Base-by-base conservation (phyloP, 2,797 vertebrate genomes). In the Manis javanica region DNA sequence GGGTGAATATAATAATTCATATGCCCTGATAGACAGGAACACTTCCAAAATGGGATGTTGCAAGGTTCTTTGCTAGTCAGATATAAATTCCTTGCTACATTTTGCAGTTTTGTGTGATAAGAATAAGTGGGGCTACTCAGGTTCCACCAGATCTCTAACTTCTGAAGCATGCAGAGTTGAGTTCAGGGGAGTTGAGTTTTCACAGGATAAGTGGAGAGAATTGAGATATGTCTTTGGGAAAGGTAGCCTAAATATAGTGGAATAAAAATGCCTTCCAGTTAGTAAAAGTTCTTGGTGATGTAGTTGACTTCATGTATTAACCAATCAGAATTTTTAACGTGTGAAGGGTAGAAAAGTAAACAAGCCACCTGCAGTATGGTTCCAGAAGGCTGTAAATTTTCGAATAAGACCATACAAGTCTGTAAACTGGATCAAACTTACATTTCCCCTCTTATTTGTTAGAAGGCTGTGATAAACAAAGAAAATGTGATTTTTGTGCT, bases 11-110 rank as follows among this genome's bases (percentile, higher is more conserved):
- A 15, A 51, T 94, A 78, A 89, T 91, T 91, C 51, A 71, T 39
- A 59, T 71, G 83, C 46, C 51, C 93, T 95, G 88, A 95, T 68
- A 97, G 79, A 59, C 37, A 95, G 82, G 6, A 59, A 72, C 79
- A 87, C 75, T 39, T 92, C 92, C 46, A 84, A 96, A 96, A 87
- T 69, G 91, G 61, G 77, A 26, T 46, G 24, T 57, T 34, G 46
- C 15, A 57, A 74, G 78, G 5, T 95, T 95, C 88, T 86, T 90
- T 88, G 86, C 77, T 75, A 81, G 57, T 94, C 74, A 79, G 83
- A 64, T 91, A 51, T 71, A 37, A 90, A 71, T 83, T 94, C 53
- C 87, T 77, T 84, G 74, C 34, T 88, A 23, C 21, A 59, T 61
- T 91, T 91, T 94, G 19, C 34, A 55, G 78, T 72, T 92, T 23